Evolutionary conservation across 2,888 invertebrate species (phyloP).

Genomic region (Ochlodes sylvanus): DNA sequence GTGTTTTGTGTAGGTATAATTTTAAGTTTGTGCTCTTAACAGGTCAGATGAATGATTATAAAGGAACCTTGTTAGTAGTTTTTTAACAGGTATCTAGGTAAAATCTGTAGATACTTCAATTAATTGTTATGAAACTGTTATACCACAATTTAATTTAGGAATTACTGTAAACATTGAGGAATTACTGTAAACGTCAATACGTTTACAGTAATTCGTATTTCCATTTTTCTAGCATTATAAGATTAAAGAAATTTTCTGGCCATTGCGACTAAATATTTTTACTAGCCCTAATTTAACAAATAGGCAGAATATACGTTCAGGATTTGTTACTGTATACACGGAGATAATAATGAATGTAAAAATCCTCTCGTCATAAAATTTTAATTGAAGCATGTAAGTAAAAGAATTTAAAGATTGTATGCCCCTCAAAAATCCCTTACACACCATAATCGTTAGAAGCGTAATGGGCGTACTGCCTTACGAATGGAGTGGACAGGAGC

Average conservation of each 20-base stretch:
- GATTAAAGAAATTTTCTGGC: no score
- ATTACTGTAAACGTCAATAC: no score
- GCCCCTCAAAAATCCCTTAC: conserved; percentile 24
- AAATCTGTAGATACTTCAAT: neutral
- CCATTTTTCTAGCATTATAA: no score
- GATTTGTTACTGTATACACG: no score
- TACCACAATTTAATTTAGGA: no score
- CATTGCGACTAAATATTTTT: no score
- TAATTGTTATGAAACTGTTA: no score
- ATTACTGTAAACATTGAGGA: no score
- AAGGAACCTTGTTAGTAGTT: neutral
- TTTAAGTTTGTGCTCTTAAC: neutral
- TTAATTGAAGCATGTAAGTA: neutral
- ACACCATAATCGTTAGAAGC: conserved; percentile 50
- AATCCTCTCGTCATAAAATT: neutral
- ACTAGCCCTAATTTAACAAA: no score
- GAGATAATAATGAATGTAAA: no score
- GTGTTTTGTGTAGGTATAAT: conserved; percentile 9
- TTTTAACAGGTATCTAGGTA: neutral
- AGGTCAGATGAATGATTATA: neutral
- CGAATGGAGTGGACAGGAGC: conserved; percentile 70
- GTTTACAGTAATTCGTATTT: no score
- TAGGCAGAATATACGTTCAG: no score
- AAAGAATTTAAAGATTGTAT: conserved; percentile 1
- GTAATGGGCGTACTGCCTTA: conserved; percentile 67